Evolutionary conservation across 2,797 vertebrate genomes (phyloP), one percentile per base, ranked within the genome.

Genomic region (Diplodus puntazzo): DNA sequence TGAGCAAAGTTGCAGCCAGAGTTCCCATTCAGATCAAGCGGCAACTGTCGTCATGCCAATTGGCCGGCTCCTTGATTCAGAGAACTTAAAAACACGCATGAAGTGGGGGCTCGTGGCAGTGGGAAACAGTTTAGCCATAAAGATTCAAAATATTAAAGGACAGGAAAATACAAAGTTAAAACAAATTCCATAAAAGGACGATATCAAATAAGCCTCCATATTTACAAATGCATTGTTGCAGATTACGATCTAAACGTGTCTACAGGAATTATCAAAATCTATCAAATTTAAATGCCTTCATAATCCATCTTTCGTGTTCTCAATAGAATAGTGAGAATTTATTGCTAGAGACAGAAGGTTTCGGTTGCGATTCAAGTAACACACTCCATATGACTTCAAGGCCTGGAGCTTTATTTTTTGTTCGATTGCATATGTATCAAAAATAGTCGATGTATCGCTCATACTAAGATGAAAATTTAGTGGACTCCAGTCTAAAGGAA

Each of bases 1-100:
- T 20, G 34, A 86, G 68, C 68, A 69, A 49, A 73, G 55, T 46
- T 76, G 75, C 52, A 52, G 75, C 16, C 46, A 45, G 39, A 4
- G 14, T 30, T 46, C 65, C 57, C 50, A 54, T 64, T 39, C 62
- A 82, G 54, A 75, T 54, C 5, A 73, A 68, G 27, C 27, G 30
- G 17, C 27, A 43, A 43, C 27, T 42, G 43, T 42, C 50, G 11
- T 7, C 7, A 17, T 27, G 66, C 27, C 50, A 72, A 34, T 0
- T 54, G 42, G 23, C 23, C 53, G 27, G n/a, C 25, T 65, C 39
- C 58, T 75, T 27, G 21, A 13, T 55, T 52, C 42, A 52, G 34
- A 61, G 34, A 73, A 54, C 58, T 39, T 2, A 27, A 30, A 48
- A 64, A 30, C 46, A 53, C 52, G n/a, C 25, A 3, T 42, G 46